Evolutionary conservation across 2,113 vertebrate species (phyloP).

Genomic region (Pristiophorus japonicus): DNA sequence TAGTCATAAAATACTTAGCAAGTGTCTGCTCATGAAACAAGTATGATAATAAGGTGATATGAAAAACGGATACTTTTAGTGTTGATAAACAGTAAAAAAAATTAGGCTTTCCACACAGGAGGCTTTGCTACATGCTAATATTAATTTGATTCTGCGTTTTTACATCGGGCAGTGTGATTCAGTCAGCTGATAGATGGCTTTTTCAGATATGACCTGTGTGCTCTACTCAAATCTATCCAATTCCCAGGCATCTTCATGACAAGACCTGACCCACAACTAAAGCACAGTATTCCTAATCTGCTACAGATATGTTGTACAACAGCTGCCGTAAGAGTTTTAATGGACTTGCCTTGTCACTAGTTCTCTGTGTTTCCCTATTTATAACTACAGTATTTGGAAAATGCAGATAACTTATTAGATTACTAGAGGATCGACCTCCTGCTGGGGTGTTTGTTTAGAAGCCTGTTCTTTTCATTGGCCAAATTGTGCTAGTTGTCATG

Average conservation of each 20-base stretch:
- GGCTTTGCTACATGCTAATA: not conserved
- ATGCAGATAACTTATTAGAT: slow-evolving; percentile 39
- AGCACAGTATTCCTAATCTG: slow-evolving; percentile 13
- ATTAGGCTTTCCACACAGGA: not conserved
- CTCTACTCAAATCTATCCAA: not conserved
- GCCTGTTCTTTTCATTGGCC: slow-evolving; percentile 42
- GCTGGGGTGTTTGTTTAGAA: slow-evolving; percentile 42
- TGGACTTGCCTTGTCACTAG: slow-evolving; percentile 40
- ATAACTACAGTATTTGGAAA: slow-evolving; percentile 39
- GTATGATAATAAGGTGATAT: not conserved
- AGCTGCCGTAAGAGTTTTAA: slow-evolving; percentile 41
- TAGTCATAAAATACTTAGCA: not conserved
- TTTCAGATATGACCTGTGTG: slow-evolving; percentile 7
- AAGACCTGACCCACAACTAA: slow-evolving; percentile 7
- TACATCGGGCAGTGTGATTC: not conserved
- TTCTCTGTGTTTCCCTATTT: slow-evolving; percentile 43
- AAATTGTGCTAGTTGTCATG: slow-evolving; percentile 50
- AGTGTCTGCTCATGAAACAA: not conserved
- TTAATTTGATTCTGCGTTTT: not conserved
- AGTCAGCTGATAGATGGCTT: not conserved
- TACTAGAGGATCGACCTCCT: slow-evolving; percentile 17
- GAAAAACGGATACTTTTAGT: not conserved
- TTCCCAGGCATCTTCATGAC: not conserved
- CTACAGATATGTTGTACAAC: slow-evolving; percentile 30
- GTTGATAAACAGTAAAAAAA: not conserved